Conservation (phyloP, 2,113 vertebrate species). For the Podarcis cretensis region DNA sequence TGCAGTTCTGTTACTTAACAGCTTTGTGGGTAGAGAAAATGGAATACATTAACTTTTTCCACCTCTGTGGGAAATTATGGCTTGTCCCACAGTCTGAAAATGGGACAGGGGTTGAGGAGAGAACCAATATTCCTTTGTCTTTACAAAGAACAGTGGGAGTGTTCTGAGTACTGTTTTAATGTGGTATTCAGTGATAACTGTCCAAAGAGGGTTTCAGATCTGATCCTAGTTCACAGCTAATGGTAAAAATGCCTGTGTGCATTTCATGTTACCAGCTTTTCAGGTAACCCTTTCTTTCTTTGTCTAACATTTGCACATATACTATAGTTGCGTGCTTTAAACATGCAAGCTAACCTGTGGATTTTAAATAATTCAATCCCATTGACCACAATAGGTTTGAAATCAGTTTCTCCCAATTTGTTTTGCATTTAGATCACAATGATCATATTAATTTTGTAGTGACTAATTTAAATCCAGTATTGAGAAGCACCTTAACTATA, state of each 20-base stretch:
- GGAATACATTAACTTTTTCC: not conserved
- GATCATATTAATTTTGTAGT: not conserved
- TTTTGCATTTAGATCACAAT: not conserved
- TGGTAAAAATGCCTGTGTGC: not conserved
- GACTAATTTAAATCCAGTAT: not conserved
- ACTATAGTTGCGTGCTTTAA: conserved; percentile 8
- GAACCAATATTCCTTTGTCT: conserved; percentile 76
- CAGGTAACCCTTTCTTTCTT: conserved; percentile 21
- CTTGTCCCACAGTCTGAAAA: conserved; percentile 40
- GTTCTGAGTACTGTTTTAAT: conserved; percentile 20
- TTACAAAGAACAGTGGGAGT: conserved; percentile 56
- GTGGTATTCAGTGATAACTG: not conserved
- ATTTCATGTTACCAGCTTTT: not conserved
- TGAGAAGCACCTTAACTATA: not conserved
- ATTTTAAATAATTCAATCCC: conserved; percentile 24
- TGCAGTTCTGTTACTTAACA: conserved; percentile 15
- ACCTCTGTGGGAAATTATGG: conserved; percentile 2
- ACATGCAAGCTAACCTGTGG: not conserved
- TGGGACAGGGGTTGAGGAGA: conserved; percentile 26
- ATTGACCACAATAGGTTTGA: not conserved
- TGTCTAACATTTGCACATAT: not conserved
- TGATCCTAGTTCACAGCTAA: not conserved
- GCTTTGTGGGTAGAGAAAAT: not conserved
- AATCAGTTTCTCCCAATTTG: not conserved
- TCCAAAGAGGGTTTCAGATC: not conserved